Evolutionary conservation across 1,140 invertebrate species (phyloP).

Genomic region (Dolichoris vasculosae): DNA sequence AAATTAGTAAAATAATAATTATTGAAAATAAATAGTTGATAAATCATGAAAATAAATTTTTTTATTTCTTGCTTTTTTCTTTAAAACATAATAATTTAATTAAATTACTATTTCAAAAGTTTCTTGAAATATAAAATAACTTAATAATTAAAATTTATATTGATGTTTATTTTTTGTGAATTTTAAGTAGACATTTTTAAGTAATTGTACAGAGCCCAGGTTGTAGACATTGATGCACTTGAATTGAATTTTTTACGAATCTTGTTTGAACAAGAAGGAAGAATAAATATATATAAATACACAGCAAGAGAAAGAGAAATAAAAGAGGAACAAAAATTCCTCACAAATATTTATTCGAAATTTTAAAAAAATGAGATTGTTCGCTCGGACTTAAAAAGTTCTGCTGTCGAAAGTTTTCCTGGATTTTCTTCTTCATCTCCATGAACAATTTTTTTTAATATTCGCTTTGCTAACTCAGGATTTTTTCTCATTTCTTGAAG

Average conservation of each 20-base stretch:
- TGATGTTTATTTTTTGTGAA: slow-evolving; percentile 5
- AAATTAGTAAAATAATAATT: neutral
- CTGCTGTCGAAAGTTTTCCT: slow-evolving; percentile 48
- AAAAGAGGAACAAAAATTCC: slow-evolving; percentile 6
- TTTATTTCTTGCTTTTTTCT: neutral
- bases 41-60: neutral
- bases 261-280: neutral
- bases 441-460: slow-evolving; percentile 58
- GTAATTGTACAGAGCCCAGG: slow-evolving; percentile 1
- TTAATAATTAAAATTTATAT: neutral
- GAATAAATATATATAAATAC: neutral
- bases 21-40: slow-evolving; percentile 17
- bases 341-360: slow-evolving; percentile 23
- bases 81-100: neutral
- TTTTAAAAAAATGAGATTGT: slow-evolving; percentile 56
- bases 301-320: neutral
- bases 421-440: slow-evolving; percentile 52
- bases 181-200: slow-evolving; percentile 12
- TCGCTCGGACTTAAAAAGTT: slow-evolving; percentile 57
- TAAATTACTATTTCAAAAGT: neutral
- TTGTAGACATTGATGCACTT: slow-evolving; percentile 17
- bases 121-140: neutral
- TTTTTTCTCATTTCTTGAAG: slow-evolving; percentile 58
- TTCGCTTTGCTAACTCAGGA: slow-evolving; percentile 58
- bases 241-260: neutral